Evolutionary conservation across 2,113 vertebrate genomes (phyloP).

Genomic region (Macrotis lagotis): DNA sequence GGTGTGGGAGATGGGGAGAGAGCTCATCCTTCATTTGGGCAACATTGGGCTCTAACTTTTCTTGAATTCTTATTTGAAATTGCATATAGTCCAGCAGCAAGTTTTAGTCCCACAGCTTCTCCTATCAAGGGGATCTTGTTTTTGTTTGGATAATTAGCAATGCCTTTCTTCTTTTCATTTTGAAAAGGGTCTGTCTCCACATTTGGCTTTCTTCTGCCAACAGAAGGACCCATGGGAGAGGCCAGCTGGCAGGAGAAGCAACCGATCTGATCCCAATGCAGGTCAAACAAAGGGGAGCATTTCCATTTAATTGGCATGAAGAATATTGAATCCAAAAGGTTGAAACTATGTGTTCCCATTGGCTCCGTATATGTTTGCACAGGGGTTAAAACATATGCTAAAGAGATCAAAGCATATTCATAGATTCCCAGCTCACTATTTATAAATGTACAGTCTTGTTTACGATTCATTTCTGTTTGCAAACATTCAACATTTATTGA

Average conservation of each 20-base stretch:
- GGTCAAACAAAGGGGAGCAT: conserved; percentile 14
- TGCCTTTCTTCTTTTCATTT: conserved; percentile 12
- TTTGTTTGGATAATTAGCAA: conserved; percentile 28
- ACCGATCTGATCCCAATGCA: neutral
- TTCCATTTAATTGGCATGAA: conserved; percentile 4
- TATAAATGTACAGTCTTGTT: neutral
- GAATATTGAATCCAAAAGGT: neutral
- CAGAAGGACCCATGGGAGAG: neutral
- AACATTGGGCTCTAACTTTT: neutral
- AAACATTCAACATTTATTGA: neutral
- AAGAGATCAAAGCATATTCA: neutral
- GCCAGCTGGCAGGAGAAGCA: neutral
- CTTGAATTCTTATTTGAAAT: conserved; percentile 3
- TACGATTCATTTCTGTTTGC: neutral
- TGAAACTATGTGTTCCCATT: neutral
- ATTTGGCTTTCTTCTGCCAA: neutral
- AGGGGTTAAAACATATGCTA: neutral
- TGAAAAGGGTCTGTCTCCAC: neutral
- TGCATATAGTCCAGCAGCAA: conserved; percentile 8
- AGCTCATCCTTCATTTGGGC: conserved; percentile 5
- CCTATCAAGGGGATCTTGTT: conserved; percentile 3
- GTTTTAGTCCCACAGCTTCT: neutral
- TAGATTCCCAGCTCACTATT: neutral
- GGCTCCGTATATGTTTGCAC: neutral
- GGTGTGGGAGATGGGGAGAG: too few species aligned